phyloP scores from a whole-genome alignment of 2,113 vertebrate species.

The Tachysurus vachellii region DNA sequence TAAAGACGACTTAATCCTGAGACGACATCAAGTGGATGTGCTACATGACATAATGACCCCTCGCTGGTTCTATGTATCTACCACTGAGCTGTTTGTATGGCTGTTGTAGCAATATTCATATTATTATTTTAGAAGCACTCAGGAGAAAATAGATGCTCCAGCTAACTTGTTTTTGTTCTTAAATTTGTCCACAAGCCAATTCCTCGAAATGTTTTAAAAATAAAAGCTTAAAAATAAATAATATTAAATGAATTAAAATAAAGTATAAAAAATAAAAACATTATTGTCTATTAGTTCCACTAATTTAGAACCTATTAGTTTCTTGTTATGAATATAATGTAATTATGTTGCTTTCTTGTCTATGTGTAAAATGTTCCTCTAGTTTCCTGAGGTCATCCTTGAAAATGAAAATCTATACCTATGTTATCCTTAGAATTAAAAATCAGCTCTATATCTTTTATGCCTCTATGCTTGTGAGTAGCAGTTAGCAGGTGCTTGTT shows the following conservation, averaged over 20 bases:
- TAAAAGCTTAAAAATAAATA: background rate
- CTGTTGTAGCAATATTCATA: slow-evolving; percentile 1
- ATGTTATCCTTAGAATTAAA: background rate
- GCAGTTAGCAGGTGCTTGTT: background rate
- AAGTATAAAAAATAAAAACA: too few relatives aligned
- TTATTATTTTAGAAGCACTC: background rate
- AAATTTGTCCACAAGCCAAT: background rate
- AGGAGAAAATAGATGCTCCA: background rate
- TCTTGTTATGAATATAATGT: too few relatives aligned
- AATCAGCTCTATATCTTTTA: background rate
- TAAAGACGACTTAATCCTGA: slow-evolving; percentile 48
- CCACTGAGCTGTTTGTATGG: slow-evolving; percentile 10
- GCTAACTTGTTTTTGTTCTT: background rate
- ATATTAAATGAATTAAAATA: too few relatives aligned
- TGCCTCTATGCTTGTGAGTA: background rate
- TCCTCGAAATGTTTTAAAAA: background rate
- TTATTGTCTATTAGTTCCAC: too few relatives aligned
- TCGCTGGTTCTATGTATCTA: slow-evolving; percentile 23
- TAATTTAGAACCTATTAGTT: too few relatives aligned
- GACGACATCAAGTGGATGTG: slow-evolving; percentile 46
- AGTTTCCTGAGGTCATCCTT: background rate
- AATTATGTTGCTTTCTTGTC: background rate
- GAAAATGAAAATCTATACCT: background rate
- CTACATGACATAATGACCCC: slow-evolving; percentile 48
- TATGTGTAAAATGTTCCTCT: background rate